Base-by-base conservation (phyloP, 2,113 vertebrate genomes). In the Hypanus sabinus region DNA sequence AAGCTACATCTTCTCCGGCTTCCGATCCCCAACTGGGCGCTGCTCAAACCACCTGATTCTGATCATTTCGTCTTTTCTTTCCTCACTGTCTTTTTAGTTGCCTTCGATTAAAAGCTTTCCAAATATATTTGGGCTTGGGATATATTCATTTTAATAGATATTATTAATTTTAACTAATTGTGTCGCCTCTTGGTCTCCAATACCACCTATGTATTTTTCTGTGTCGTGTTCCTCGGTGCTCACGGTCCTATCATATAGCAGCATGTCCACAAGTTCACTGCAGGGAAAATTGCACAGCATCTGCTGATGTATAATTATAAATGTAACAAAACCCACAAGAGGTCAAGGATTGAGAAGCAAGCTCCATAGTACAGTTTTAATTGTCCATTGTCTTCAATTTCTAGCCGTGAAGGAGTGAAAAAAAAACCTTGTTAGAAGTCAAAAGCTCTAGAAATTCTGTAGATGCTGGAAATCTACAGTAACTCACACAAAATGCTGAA, bases 351-450 rank as follows among this genome's bases (percentile, higher is more conserved):
- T 90, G n/a, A 90, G n/a, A 90, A 60, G 87, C 16, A 57, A 62
- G 60, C 57, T 60, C 55, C 60, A 33, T 16, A 55, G 87, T n/a
- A n/a, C 57, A 90, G 65, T 90, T 90, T 90, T 65, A 88, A 88
- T 60, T 62, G 55, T 88, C 85, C 62, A 90, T 90, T 90, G 60
- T 33, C 87, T 90, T 30, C 87, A 90, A 65, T 90, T n/a, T 90
- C 87, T 65, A 14, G 30, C 16, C 30, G 16, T 88, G 85, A 88
- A 65, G 27, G 57, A 55, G 87, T 30, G 20, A 76, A 65, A 68
- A 46, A 57, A 90, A 90, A 46, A 38, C 60, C 60, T 90, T 30
- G 65, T 90, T 90, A 90, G 33, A 90, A 90, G 27, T 46, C 46
- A 46, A 46, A 46, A 46, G 3, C 46, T 1, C 46, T 1, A 46